phyloP scores from a whole-genome alignment of 2,797 vertebrate species.

The Silurus lanzhouensis region DNA sequence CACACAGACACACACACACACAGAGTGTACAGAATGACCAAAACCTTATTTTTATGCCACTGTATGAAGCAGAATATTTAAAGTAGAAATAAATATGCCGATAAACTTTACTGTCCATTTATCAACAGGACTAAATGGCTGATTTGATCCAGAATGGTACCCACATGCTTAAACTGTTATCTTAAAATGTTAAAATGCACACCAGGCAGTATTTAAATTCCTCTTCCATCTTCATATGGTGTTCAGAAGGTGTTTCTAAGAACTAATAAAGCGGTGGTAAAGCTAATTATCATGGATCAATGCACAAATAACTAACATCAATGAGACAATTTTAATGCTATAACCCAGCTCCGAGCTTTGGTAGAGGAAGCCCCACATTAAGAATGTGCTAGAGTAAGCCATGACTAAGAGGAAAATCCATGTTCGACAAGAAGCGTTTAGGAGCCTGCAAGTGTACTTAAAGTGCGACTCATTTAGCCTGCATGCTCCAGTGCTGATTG shows the following conservation, averaged over 20 bases:
- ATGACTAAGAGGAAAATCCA: constrained; percentile 11
- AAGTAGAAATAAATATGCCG: constrained; percentile 44
- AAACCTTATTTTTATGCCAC: constrained; percentile 53
- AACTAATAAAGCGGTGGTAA: not conserved
- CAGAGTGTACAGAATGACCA: constrained; percentile 43
- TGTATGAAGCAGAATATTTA: constrained; percentile 47
- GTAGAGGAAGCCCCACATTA: not conserved
- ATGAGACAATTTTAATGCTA: not conserved
- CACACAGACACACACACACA: constrained; percentile 32
- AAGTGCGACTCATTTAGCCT: constrained; percentile 4
- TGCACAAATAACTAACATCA: not conserved
- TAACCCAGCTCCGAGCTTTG: not conserved
- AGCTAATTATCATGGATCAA: not conserved
- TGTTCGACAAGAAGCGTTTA: not conserved
- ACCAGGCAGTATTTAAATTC: constrained; percentile 20
- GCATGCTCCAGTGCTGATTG: constrained; percentile 22
- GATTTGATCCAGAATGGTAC: constrained; percentile 21
- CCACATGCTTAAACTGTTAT: constrained; percentile 14
- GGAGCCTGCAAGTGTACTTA: not conserved
- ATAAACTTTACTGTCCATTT: constrained; percentile 32
- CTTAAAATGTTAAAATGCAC: not conserved
- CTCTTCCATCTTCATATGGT: constrained; percentile 20
- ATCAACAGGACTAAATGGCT: constrained; percentile 14
- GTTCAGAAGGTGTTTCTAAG: not conserved
- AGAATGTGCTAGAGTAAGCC: not conserved